phyloP scores from a whole-genome alignment of 1,140 invertebrate species.

The Cotesia glomerata region DNA sequence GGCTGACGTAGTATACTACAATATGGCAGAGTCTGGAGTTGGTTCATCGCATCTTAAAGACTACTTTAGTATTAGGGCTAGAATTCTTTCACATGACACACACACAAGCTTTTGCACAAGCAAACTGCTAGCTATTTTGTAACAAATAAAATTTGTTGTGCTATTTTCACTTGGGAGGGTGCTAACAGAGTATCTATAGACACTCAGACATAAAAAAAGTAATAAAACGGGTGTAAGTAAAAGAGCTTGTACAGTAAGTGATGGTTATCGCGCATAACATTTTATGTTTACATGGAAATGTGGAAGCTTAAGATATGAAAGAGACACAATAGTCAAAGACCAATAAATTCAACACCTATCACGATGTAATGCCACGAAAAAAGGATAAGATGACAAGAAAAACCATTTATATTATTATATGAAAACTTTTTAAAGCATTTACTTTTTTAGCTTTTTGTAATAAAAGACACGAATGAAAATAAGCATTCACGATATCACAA shows the following conservation, averaged over 20 bases:
- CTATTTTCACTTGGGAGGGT: too few species aligned
- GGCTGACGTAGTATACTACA: not conserved
- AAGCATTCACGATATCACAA: not conserved
- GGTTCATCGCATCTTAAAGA: not conserved
- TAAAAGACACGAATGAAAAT: not conserved
- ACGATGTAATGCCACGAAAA: not conserved
- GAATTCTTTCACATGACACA: slow-evolving; percentile 5
- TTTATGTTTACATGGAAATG: too few species aligned
- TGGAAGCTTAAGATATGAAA: too few species aligned
- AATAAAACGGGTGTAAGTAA: too few species aligned
- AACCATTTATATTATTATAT: not conserved
- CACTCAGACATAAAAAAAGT: too few species aligned
- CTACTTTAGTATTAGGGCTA: not conserved
- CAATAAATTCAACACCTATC: not conserved
- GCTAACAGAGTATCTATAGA: too few species aligned
- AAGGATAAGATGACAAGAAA: slow-evolving; percentile 6
- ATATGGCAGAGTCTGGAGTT: not conserved
- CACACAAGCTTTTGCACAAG: not conserved
- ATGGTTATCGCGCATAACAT: too few species aligned
- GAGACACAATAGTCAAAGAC: too few species aligned
- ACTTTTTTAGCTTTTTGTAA: not conserved
- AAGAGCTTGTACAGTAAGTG: too few species aligned
- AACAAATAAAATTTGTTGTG: not conserved
- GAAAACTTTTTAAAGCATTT: slow-evolving; percentile 15
- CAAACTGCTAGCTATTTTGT: not conserved